Conservation (phyloP, 1,140 invertebrate species). For the Adelges cooleyi region DNA sequence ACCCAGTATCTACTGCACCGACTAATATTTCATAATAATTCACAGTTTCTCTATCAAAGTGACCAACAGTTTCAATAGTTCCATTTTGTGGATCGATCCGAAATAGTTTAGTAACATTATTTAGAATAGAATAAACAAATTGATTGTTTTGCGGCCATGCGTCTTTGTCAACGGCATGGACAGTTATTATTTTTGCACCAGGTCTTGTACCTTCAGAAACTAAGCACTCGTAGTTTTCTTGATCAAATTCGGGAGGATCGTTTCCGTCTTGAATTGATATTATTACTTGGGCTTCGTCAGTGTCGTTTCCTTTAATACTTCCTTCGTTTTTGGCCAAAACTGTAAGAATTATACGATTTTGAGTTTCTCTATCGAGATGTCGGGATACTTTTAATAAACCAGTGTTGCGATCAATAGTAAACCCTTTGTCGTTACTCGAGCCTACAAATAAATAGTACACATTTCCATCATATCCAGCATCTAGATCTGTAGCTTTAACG, state of each 20-base stretch:
- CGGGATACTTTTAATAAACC: slow-evolving; percentile 73
- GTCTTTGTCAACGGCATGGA: slow-evolving; percentile 83
- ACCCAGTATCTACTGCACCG: slow-evolving; percentile 78
- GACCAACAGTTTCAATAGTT: slow-evolving; percentile 60
- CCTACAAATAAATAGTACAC: slow-evolving; percentile 88
- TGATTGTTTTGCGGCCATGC: slow-evolving; percentile 81
- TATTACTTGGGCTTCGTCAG: slow-evolving; percentile 85
- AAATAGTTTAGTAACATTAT: slow-evolving; percentile 68
- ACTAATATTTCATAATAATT: slow-evolving; percentile 67
- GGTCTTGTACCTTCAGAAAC: slow-evolving; percentile 63
- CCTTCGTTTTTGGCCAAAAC: slow-evolving; percentile 91
- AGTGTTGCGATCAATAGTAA: slow-evolving; percentile 71
- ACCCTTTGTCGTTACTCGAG: slow-evolving; percentile 83
- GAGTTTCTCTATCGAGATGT: slow-evolving; percentile 77
- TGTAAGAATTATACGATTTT: slow-evolving; percentile 76
- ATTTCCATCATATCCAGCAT: slow-evolving; percentile 80
- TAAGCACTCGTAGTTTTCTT: slow-evolving; percentile 57
- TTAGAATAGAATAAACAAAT: slow-evolving; percentile 81
- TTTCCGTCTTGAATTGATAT: slow-evolving; percentile 91
- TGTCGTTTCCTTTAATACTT: slow-evolving; percentile 85
- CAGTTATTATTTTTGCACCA: slow-evolving; percentile 62
- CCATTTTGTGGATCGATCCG: slow-evolving; percentile 79
- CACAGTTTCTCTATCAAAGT: slow-evolving; percentile 70
- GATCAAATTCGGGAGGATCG: slow-evolving; percentile 82
- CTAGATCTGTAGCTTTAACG: slow-evolving; percentile 81